Evolutionary conservation across 2,888 invertebrate genomes (phyloP), one percentile per base, ranked within the genome.

Genomic region (Hemicrepidius hirtus): DNA sequence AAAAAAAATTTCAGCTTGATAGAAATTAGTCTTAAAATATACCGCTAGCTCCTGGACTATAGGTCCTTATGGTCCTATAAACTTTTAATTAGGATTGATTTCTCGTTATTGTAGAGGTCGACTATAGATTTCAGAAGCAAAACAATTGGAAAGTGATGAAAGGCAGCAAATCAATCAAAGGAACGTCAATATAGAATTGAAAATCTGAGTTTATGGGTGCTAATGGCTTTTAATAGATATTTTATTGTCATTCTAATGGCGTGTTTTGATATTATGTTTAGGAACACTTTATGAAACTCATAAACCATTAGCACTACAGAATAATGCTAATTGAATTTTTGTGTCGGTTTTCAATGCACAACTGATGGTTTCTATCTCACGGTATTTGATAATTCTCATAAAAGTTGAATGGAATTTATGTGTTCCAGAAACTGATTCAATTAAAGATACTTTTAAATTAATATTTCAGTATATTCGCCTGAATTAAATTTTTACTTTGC

Each of bases 241-340:
- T 70, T 70, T 70, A 65, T 70, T 65, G 46, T 55, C 50, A 68
- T 46, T 68, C 46, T 60, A 68, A 68, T 68, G 59, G 59, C 18
- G 6, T 46, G 44, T 46, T 59, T 55, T 55, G 37, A 70, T 57
- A 46, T 57, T 32, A 16, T 62, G 18, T 37, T 66, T 41, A 53
- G 37, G 18, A 57, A 41, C 46, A 35, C 32, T 28, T 55, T 20
- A 53, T n/a, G 46, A 46, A 70, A 59, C 65, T 63, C 57, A 60
- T 68, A 65, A 70, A 70, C 64, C 32, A 64, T 70, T 70, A 55
- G 46, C 44, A 21, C 13, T 63, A 62, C 68, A 62, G 50, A 53
- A 68, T 63, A 49, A 57, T 50, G 66, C 57, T 65, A 70, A 70
- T 70, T 70, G 70, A 70, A 64, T 70, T 70, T 70, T 64, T 53